phyloP scores from a whole-genome alignment of 2,797 vertebrate genomes.

The Podarcis lilfordi region DNA sequence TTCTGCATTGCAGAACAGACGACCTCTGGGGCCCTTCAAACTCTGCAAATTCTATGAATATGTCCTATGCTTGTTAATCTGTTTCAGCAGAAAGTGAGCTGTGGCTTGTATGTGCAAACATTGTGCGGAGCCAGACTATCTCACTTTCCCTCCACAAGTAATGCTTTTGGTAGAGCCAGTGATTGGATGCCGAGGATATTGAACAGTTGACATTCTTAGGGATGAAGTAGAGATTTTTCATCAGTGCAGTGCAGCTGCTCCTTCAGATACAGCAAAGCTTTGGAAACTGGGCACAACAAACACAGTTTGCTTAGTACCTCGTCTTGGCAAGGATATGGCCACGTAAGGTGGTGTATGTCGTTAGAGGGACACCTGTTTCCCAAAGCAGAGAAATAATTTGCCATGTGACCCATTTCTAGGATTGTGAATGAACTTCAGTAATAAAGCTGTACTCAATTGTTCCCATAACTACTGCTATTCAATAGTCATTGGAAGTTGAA shows the following conservation, averaged over 20 bases:
- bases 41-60: background rate
- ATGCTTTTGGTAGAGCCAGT: conserved; percentile 47
- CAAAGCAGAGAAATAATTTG: background rate
- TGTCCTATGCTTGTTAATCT: conserved; percentile 19
- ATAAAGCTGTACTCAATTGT: background rate
- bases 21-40: no score
- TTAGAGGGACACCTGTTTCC: background rate
- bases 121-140: conserved; percentile 42
- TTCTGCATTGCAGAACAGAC: no score
- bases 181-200: conserved; percentile 36
- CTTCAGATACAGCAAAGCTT: background rate
- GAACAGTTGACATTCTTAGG: conserved; percentile 43
- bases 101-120: background rate
- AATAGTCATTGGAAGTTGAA: background rate
- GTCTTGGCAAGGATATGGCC: background rate
- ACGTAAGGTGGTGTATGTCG: background rate
- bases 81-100: conserved; percentile 40
- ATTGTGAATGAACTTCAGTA: background rate
- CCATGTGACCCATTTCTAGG: background rate
- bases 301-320: background rate
- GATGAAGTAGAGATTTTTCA: background rate
- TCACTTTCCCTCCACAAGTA: conserved; percentile 22
- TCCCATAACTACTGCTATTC: background rate
- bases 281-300: background rate
- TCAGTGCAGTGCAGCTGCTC: background rate